Conservation (phyloP, 2,888 invertebrate species). For the Tetragnatha montana region DNA sequence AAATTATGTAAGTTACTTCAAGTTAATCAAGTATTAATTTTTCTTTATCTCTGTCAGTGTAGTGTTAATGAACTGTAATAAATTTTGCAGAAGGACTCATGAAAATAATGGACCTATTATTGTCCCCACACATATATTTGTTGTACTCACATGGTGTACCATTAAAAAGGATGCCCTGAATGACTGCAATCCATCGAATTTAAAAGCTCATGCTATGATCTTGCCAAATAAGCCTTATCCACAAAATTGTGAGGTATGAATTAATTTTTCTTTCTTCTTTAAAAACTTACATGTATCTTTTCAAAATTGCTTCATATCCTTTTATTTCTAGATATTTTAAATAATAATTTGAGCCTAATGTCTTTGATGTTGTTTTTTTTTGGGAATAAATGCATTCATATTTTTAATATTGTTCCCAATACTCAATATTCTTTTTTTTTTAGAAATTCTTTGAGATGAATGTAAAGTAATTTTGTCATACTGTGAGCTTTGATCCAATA, state of each 20-base stretch:
- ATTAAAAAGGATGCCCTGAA: slow-evolving; percentile 11
- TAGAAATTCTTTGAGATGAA: neutral
- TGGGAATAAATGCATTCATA: neutral
- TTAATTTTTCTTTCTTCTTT: neutral
- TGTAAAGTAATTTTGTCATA: neutral
- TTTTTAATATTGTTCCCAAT: neutral
- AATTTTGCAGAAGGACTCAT: slow-evolving; percentile 31
- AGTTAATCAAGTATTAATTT: neutral
- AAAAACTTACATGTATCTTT: neutral
- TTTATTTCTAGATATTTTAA: no score
- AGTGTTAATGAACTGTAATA: neutral
- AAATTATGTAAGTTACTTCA: slow-evolving; percentile 32
- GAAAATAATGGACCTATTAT: slow-evolving; percentile 38
- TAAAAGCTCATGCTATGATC: slow-evolving; percentile 28
- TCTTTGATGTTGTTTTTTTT: no score
- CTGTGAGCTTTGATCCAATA: neutral
- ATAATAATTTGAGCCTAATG: no score
- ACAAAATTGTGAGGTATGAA: slow-evolving; percentile 62
- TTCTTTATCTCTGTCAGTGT: neutral
- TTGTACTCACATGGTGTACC: slow-evolving; percentile 56
- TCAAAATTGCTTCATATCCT: no score
- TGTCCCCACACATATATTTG: slow-evolving; percentile 63
- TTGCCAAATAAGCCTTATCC: slow-evolving; percentile 58
- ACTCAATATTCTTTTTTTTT: no score
- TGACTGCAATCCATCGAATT: slow-evolving; percentile 37